Evolutionary conservation across 2,888 invertebrate species (phyloP), one percentile per base, ranked within the genome.

Genomic region (Chrysolina haemoptera): DNA sequence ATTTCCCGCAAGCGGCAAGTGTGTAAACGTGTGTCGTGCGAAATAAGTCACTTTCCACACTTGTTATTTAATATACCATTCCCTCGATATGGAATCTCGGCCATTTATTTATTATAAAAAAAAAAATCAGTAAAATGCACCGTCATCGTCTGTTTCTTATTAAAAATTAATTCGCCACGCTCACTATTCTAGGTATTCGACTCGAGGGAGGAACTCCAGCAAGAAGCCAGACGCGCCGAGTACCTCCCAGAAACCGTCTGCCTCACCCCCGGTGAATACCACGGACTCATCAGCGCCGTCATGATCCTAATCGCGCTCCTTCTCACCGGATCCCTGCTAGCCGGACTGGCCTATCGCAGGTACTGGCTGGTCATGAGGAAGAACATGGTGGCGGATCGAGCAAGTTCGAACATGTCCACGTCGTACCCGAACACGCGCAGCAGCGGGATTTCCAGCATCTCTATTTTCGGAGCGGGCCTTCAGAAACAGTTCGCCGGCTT

Each of bases 201-300:
- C 86, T 94, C 95, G 14, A 90, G 94, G 46, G 93, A 94, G 82
- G 93, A 94, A 87, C 88, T 91, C 40, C 89, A 94, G 81, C 89
- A 93, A 73, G 93, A 93, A 85, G 93, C 94, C 67, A 91, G 92
- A 68, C 91, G 91, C 41, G 90, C 93, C 0, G 89, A 93, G 0
- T 92, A 93, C 0, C 90, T 93, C 8, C 88, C 90, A 46, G 91
- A 94, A 77, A 93, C 92, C 0, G 93, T 96, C 22, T 97, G 96
- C 86, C 91, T 97, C 75, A 93, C 95, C 1, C 92, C 93, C 3
- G 92, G 94, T 70, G 96, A 96, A 87, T 96, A 97, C 87, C 93
- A 96, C 83, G 94, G 95, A 0, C 88, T 97, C n/a, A 90, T 97
- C 68, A 93, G 93, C 1, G 94, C 95, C 0, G 90, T 96, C 0